Base-by-base conservation (phyloP, 2,888 invertebrate genomes). In the Lithophane ornitopus region DNA sequence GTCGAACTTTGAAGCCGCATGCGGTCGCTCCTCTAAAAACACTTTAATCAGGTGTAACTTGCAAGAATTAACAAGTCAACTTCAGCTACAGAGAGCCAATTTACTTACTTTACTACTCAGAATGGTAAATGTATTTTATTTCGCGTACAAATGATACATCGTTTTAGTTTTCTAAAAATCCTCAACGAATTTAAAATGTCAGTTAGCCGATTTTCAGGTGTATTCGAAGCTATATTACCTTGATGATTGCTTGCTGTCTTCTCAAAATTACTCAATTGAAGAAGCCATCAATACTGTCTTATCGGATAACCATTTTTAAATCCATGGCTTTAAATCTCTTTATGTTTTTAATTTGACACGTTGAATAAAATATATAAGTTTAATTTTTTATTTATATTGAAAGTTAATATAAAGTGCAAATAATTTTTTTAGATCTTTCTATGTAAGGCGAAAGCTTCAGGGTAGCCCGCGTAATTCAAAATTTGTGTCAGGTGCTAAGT, bases 1-100 rank as follows among this genome's bases (percentile, higher is more conserved):
- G 81, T n/a, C 70, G 56, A 85, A 89, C 77, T 87, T 88, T 84
- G 69, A 75, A 78, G 61, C 81, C 84, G 70, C 76, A 78, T 63
- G 80, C 70, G 77, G 76, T 72, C 52, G 77, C 70, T 74, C 59
- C 67, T 67, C 74, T 76, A 80, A 80, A 84, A 84, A 86, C 77
- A 76, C 74, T 78, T 88, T 76, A 80, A 82, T 80, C 82, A 80
- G 79, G 80, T 81, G 75, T 77, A 71, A 72, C 74, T 78, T 66
- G 49, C 67, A 75, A 76, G 46, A 81, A 73, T 79, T 77, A 78
- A 76, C 69, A 61, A 76, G 72, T 74, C 74, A 46, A 74, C 61
- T 75, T 71, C 71, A 26, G 46, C 46, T 7, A 65, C 56, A 62
- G 52, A 75, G 73, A 77, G n/a, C 58, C 62, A 56, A 70, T 76